Percentiles rank a stretch among this genome's conserved stretches.
These are phyloP conservation scores for Ichneumoninae sp. DNA, from an alignment of 2,888 invertebrate genomes.

Conservation along the genomic window DNA sequence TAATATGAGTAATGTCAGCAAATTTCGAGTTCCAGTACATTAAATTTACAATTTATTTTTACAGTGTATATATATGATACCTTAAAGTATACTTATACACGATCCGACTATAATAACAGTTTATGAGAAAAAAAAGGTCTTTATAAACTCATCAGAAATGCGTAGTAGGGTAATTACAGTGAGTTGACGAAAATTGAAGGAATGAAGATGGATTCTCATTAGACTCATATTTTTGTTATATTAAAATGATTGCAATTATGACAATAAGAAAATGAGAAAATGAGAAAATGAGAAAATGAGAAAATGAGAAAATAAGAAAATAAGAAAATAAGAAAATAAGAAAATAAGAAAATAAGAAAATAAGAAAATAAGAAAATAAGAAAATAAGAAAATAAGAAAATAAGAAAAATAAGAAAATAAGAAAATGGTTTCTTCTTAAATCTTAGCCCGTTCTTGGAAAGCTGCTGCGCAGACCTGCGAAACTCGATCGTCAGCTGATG, in stretches of 20 bases:
- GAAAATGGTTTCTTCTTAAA: slow-evolving; percentile 3
- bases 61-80: no score
- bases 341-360: not conserved
- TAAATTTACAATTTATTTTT: no score
- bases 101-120: no score
- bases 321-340: slow-evolving; percentile 3
- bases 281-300: not conserved
- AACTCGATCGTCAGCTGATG: slow-evolving; percentile 92
- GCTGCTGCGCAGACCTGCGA: slow-evolving; percentile 91
- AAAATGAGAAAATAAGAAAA: slow-evolving; percentile 10
- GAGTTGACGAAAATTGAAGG: no score
- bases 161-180: no score
- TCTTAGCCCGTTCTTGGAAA: slow-evolving; percentile 94
- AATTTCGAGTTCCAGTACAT: no score
- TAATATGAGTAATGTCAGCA: no score
- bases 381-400: not conserved
- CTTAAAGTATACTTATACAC: not conserved
- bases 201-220: no score
- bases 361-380: slow-evolving; percentile 12
- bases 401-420: slow-evolving; percentile 4
- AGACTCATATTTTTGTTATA: no score
- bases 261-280: slow-evolving; percentile 7
- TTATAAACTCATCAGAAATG: no score
- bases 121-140: no score
- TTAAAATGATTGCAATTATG: no score